Conservation (phyloP, 2,113 vertebrate species). For the Eupsittula cactorum region DNA sequence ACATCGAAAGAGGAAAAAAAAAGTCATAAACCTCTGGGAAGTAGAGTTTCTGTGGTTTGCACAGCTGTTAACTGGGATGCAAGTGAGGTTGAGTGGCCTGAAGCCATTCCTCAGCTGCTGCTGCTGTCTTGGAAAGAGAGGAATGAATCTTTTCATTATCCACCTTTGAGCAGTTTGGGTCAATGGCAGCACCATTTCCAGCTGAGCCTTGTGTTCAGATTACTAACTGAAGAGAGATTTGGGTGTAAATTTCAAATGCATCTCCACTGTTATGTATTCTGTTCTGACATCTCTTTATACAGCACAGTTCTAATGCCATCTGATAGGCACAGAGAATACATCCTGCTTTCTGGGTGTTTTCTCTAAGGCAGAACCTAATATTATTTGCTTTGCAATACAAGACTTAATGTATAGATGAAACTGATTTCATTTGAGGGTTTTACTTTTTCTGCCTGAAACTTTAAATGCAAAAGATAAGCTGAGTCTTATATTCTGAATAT, state of each 20-base stretch:
- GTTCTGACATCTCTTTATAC: not conserved
- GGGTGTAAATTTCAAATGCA: not conserved
- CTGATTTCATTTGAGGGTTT: not conserved
- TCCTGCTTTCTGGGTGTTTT: not conserved
- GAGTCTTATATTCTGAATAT: not conserved
- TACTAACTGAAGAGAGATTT: not conserved
- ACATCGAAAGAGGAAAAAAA: not conserved
- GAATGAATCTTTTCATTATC: not conserved
- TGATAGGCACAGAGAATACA: not conserved
- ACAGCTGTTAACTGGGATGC: not conserved
- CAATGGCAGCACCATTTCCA: not conserved
- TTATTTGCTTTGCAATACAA: not conserved
- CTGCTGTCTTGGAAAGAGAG: not conserved
- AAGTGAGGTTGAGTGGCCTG: not conserved
- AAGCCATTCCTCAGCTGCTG: not conserved
- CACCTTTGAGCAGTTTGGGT: not conserved
- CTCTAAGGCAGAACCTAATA: not conserved
- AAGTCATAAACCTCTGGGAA: not conserved
- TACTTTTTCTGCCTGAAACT: not conserved
- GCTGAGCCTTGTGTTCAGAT: not conserved
- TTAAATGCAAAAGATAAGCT: not conserved
- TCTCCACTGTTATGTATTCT: not conserved
- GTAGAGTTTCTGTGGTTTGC: not conserved
- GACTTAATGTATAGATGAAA: not conserved
- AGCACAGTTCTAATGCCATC: not conserved